A percentile compares a stretch with the other conserved stretches of the same genome.
Conservation (phyloP, 2,797 vertebrate species). For the Sebastolobus altivelis region DNA sequence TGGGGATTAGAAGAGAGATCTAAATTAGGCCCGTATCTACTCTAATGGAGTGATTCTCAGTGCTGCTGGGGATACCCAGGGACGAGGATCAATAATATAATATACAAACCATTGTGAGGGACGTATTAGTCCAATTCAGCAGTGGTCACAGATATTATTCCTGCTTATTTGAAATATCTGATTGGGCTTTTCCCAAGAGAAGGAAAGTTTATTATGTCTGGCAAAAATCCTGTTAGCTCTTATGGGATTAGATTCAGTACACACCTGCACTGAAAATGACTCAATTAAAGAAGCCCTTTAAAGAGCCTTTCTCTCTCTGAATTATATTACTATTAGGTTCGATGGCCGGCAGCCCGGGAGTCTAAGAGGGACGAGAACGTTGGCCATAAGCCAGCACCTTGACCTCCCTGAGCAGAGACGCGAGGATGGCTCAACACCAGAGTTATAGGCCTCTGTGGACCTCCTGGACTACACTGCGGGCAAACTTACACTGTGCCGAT, state of each 20-base stretch:
- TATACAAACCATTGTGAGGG: slow-evolving; percentile 45
- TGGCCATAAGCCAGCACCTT: slow-evolving; percentile 69
- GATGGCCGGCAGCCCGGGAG: slow-evolving; percentile 42
- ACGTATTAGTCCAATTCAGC: slow-evolving; percentile 11
- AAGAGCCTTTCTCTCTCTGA: slow-evolving; percentile 37
- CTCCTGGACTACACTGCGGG: slow-evolving; percentile 37
- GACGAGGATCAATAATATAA: slow-evolving; percentile 63
- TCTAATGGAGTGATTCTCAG: slow-evolving; percentile 56
- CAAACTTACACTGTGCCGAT: slow-evolving; percentile 33
- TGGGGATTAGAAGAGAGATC: slow-evolving; percentile 60
- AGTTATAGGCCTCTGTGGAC: slow-evolving; percentile 37
- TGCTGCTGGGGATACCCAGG: slow-evolving; percentile 28
- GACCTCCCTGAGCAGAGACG: slow-evolving; percentile 53
- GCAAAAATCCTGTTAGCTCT: slow-evolving; percentile 26
- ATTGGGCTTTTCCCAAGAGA: slow-evolving; percentile 11
- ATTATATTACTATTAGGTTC: slow-evolving; percentile 53
- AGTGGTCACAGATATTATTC: slow-evolving; percentile 3
- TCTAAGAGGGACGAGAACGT: slow-evolving; percentile 48
- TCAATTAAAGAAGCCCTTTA: slow-evolving; percentile 50
- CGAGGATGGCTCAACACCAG: slow-evolving; percentile 19
- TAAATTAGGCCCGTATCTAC: slow-evolving; percentile 62
- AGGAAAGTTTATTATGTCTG: slow-evolving; percentile 7
- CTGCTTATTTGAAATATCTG: slow-evolving; percentile 25
- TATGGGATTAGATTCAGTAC: slow-evolving; percentile 36
- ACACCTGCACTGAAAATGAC: slow-evolving; percentile 41